phyloP scores from a whole-genome alignment of 2,113 vertebrate genomes.

The Eudyptes chrysolophus region DNA sequence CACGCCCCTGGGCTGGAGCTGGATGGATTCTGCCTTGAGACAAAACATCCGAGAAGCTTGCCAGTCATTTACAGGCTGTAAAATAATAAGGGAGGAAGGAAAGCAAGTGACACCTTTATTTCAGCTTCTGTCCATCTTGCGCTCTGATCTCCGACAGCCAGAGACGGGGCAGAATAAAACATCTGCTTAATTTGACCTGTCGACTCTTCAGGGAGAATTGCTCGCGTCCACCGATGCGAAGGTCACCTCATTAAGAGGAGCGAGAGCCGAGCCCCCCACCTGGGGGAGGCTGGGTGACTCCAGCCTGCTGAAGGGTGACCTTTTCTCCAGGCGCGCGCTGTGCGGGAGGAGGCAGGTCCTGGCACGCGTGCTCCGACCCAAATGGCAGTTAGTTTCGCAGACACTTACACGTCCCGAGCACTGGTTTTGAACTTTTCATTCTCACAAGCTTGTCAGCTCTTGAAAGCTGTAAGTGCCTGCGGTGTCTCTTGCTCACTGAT shows the following conservation, averaged over 20 bases:
- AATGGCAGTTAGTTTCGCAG: conserved; percentile 32
- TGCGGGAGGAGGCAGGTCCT: neutral
- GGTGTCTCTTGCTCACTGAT: neutral
- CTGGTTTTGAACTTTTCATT: conserved; percentile 68
- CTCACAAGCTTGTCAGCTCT: conserved; percentile 46
- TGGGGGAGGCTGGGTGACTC: conserved; percentile 6
- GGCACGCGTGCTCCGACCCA: neutral
- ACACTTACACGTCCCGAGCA: conserved; percentile 60
- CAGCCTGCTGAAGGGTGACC: conserved; percentile 66
- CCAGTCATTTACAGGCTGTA: neutral
- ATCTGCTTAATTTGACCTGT: conserved; percentile 44
- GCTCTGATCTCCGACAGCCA: neutral
- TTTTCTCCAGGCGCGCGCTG: neutral
- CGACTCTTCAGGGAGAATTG: neutral
- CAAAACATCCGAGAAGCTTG: neutral
- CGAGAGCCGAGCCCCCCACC: neutral
- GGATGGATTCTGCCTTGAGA: neutral
- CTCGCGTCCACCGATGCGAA: neutral
- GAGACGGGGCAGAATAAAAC: neutral
- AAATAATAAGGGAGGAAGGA: neutral
- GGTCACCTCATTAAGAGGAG: conserved; percentile 66
- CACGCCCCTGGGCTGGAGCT: neutral
- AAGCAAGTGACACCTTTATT: neutral
- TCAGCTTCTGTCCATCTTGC: neutral
- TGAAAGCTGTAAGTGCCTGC: neutral